phyloP scores from a whole-genome alignment of 2,797 vertebrate genomes.

The Coilia nasus region DNA sequence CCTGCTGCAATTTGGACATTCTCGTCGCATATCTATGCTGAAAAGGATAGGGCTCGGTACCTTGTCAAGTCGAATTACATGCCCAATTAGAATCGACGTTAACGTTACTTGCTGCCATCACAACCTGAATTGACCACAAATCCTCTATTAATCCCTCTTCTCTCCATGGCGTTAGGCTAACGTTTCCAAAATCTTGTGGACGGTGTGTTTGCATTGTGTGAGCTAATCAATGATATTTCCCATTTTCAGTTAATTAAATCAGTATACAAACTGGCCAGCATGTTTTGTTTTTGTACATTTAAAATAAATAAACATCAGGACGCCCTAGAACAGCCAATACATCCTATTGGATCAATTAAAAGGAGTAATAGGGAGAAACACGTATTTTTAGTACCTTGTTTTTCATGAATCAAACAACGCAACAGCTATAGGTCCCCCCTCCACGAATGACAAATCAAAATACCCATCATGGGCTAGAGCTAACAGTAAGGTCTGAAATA shows the following conservation, averaged over 20 bases:
- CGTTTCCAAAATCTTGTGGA: background rate
- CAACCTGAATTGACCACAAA: background rate
- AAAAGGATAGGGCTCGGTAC: background rate
- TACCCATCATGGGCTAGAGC: conserved; percentile 30
- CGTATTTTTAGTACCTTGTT: background rate
- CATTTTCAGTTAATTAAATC: background rate
- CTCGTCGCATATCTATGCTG: background rate
- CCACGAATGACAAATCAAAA: conserved; percentile 50
- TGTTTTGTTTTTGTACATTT: background rate
- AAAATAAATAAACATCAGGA: background rate
- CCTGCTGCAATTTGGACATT: background rate
- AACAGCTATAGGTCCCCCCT: conserved; percentile 40
- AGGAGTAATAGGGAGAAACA: background rate
- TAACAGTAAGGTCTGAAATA: background rate
- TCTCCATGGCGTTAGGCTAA: background rate
- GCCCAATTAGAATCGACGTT: background rate
- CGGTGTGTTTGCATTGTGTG: background rate
- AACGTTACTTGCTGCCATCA: background rate
- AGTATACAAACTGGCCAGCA: background rate
- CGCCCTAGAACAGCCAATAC: background rate
- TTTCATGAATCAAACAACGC: conserved; percentile 34
- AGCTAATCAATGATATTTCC: background rate
- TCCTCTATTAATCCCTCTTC: background rate
- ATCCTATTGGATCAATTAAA: background rate
- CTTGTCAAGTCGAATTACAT: background rate